Percentiles rank a stretch among this genome's conserved stretches.
These are phyloP conservation scores for Arizona elegans DNA, from an alignment of 2,113 vertebrate species.

Conservation along the genomic window DNA sequence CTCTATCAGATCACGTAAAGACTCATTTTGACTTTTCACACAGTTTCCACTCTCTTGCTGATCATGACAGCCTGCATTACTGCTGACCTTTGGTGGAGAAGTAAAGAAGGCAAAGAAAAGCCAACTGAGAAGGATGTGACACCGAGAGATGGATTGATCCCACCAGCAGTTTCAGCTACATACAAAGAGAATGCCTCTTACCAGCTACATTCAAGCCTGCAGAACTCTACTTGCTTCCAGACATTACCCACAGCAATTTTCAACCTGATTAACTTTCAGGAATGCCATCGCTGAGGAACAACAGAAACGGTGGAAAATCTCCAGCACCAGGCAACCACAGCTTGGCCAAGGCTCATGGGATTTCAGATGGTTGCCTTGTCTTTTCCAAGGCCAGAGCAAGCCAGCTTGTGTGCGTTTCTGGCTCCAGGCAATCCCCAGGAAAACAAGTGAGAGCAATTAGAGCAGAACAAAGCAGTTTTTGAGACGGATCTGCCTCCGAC, in stretches of 20 bases:
- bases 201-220: constrained; percentile 53
- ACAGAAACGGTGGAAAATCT: constrained; percentile 39
- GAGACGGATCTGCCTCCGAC: background rate
- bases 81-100: background rate
- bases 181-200: constrained; percentile 43
- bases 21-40: background rate
- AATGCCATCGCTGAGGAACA: constrained; percentile 61
- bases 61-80: accelerated
- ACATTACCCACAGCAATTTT: constrained; percentile 70
- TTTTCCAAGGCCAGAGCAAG: accelerated
- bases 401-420: background rate
- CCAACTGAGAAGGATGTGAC: background rate
- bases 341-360: background rate
- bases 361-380: background rate
- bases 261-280: constrained; percentile 75
- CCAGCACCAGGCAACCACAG: constrained; percentile 1
- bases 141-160: constrained; percentile 33
- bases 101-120: constrained; percentile 5
- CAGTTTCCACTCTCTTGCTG: background rate
- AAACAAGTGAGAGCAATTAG: accelerated
- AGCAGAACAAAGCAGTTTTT: accelerated
- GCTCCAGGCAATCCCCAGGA: background rate
- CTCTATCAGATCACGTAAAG: constrained; percentile 40
- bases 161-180: constrained; percentile 44
- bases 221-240: constrained; percentile 65